Base-by-base conservation (phyloP, 2,113 vertebrate genomes). In the Corapipo altera region DNA sequence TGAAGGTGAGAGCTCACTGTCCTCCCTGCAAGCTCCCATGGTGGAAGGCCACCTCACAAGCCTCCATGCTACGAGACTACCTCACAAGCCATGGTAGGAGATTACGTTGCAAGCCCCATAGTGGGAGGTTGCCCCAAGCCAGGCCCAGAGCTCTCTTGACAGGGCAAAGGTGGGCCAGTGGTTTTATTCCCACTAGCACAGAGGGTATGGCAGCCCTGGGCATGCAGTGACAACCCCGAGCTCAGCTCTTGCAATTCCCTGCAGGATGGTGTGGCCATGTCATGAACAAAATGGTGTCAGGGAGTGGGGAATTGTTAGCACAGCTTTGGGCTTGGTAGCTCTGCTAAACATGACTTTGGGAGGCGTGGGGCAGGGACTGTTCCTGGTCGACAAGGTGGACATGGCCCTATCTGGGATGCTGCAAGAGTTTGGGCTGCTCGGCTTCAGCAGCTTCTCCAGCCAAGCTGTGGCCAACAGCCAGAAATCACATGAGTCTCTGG, bases 351-450 rank as follows among this genome's bases (percentile, higher is more conserved):
- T 4, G 10, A 10, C 30, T 64, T 64, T 26, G 39, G 11, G n/a
- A 37, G 44, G 17, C 18, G 35, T 1, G 9, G 35, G 51, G 49
- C 57, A 85, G 70, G 20, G 26, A 65, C 15, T 18, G 17, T 27
- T 69, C 28, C 33, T 5, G 2, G 15, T 39, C 0, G 1, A 55
- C 51, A 71, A 26, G 12, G 37, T 67, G 52, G 76, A 35, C 19
- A 5, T 5, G 33, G 64, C 27, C 39, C 20, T 14, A 6, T 10
- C 26, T 46, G 54, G 64, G 30, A 43, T 69, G 30, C 64, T 77
- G n/a, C 0, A 0, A 54, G 67, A 41, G 58, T 59, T 55, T 32
- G 33, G 48, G 80, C 28, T 61, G 9, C 70, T 78, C 0, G 0
- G 57, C 43, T 58, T 88, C 78, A 57, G 35, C 24, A 77, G 30